These are phyloP conservation scores for Pongo abelii DNA, from an alignment of 2,113 vertebrate species.

Conservation along the genomic window DNA sequence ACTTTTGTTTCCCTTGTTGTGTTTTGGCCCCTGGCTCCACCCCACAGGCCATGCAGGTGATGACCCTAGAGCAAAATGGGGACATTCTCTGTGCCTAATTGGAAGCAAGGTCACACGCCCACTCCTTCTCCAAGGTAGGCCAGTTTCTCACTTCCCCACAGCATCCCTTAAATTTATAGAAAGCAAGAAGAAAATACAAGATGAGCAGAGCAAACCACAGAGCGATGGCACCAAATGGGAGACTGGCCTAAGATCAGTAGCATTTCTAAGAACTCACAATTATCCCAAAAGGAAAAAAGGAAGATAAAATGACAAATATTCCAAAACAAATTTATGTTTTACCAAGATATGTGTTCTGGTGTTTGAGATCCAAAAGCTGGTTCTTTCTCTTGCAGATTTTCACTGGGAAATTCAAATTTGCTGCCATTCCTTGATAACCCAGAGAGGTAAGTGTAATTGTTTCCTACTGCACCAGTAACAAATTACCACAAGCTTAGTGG, in stretches of 20 bases:
- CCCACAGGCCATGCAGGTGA: neutral
- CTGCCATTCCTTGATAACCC: neutral
- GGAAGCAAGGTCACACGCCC: neutral
- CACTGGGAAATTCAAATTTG: neutral
- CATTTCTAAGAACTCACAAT: constrained; percentile 5
- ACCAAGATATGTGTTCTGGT: constrained; percentile 14
- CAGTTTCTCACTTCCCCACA: neutral
- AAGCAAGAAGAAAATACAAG: constrained; percentile 25
- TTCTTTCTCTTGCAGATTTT: constrained; percentile 8
- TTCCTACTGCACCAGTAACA: neutral
- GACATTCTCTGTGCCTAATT: constrained; percentile 29
- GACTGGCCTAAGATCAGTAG: neutral
- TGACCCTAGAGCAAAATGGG: neutral
- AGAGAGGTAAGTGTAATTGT: neutral
- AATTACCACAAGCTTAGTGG: neutral
- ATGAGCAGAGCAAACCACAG: neutral
- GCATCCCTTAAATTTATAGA: constrained; percentile 8
- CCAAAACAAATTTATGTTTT: constrained; percentile 32
- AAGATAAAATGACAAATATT: constrained; percentile 22
- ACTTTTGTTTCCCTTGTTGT: constrained; percentile 3
- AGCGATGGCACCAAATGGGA: neutral
- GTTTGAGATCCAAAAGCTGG: constrained; percentile 24
- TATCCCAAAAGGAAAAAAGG: neutral
- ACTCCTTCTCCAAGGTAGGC: neutral
- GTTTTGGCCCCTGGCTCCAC: constrained; percentile 13